Percentiles rank a stretch among this genome's conserved stretches.
phyloP scores from a whole-genome alignment of 1,140 invertebrate genomes.

The Matsumurasca onukii region DNA sequence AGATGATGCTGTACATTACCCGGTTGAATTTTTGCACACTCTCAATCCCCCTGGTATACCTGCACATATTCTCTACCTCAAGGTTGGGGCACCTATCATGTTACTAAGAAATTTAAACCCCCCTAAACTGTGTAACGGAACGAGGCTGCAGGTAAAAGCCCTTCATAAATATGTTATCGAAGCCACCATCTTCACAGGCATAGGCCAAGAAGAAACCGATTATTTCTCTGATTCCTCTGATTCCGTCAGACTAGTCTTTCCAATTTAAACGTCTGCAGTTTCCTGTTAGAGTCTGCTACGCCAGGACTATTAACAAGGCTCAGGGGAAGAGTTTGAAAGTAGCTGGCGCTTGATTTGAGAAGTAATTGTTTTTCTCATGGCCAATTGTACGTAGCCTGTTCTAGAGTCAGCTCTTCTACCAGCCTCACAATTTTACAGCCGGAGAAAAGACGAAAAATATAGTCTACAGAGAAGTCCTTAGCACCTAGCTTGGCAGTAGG shows the following conservation, averaged over 20 bases:
- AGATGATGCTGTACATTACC: slow-evolving; percentile 45
- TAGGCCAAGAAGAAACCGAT: slow-evolving; percentile 41
- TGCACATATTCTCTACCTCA: slow-evolving; percentile 41
- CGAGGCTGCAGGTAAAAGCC: slow-evolving; percentile 45
- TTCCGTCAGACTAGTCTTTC: slow-evolving; percentile 26
- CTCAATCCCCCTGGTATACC: slow-evolving; percentile 46
- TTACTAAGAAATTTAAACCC: slow-evolving; percentile 49
- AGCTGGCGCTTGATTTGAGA: too few relatives aligned
- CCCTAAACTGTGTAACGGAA: slow-evolving; percentile 51
- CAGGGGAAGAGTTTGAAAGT: too few relatives aligned
- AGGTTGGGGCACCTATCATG: slow-evolving; percentile 49
- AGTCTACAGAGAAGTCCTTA: too few relatives aligned
- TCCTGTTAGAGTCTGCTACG: slow-evolving; percentile 47
- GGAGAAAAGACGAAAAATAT: too few relatives aligned
- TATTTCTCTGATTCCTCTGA: slow-evolving; percentile 29
- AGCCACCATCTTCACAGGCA: too few relatives aligned
- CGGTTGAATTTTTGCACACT: slow-evolving; percentile 48
- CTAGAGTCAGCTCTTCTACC: slow-evolving; percentile 55
- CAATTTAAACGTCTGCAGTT: slow-evolving; percentile 46
- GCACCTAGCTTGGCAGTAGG: too few relatives aligned
- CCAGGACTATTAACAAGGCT: slow-evolving; percentile 56
- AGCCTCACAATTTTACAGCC: too few relatives aligned
- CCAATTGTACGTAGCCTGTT: too few relatives aligned
- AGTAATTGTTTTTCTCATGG: too few relatives aligned
- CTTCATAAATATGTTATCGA: slow-evolving; percentile 46